These are phyloP conservation scores for Hycleus cichorii DNA, from an alignment of 1,140 invertebrate genomes.

Conservation along the genomic window DNA sequence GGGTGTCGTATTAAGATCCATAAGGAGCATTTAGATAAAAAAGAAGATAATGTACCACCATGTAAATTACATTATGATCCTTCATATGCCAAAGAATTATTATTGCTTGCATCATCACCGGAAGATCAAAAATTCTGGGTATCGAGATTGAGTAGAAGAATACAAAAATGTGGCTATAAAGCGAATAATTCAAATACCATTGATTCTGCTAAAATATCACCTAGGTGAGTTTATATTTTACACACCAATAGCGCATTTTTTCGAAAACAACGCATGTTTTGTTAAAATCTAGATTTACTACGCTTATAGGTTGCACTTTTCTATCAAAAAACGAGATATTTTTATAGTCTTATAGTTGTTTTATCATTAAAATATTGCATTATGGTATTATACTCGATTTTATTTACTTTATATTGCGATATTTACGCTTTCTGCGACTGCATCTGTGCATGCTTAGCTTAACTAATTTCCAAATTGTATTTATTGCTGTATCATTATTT, in stretches of 20 bases:
- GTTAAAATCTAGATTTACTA: too few relatives aligned
- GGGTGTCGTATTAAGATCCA: conserved; percentile 95
- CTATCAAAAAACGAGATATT: too few relatives aligned
- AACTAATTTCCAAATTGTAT: conserved; percentile 9
- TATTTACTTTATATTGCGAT: conserved; percentile 3
- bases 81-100: conserved; percentile 83
- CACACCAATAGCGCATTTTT: too few relatives aligned
- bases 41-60: conserved; percentile 75
- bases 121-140: conserved; percentile 94
- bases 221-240: conserved; percentile 35
- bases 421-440: not conserved
- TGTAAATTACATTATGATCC: conserved; percentile 93
- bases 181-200: conserved; percentile 60
- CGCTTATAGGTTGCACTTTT: too few relatives aligned
- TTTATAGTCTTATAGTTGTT: too few relatives aligned
- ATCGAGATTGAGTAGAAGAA: conserved; percentile 78
- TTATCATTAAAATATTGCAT: too few relatives aligned
- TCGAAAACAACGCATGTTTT: too few relatives aligned
- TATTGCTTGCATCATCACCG: conserved; percentile 73
- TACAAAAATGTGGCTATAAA: conserved; percentile 90
- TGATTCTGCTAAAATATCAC: conserved; percentile 40
- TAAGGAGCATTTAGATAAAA: conserved; percentile 85
- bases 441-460: conserved; percentile 11
- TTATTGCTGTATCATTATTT: conserved; percentile 5
- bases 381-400: conserved; percentile 2